Evolutionary conservation across 2,888 invertebrate species (phyloP).

Genomic region (Seira musarum): DNA sequence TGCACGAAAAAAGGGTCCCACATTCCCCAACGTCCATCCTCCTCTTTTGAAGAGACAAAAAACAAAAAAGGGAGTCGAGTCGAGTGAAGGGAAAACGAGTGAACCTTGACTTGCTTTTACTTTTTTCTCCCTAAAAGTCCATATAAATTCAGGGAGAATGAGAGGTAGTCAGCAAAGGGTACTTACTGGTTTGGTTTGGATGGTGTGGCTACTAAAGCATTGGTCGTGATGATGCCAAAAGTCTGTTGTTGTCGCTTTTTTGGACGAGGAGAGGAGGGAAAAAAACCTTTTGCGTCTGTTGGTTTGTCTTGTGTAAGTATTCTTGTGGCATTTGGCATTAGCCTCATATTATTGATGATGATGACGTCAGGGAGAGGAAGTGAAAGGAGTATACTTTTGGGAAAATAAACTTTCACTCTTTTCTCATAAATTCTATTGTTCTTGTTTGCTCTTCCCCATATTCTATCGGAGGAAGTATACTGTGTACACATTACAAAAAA

Average conservation of each 20-base stretch:
- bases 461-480: not conserved
- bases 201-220: no score
- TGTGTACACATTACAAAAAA: conserved; percentile 18
- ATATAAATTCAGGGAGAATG: no score
- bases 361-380: conserved; percentile 58
- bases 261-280: not conserved
- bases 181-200: no score
- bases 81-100: no score
- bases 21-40: conserved; percentile 42
- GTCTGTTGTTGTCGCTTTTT: no score
- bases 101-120: conserved; percentile 40
- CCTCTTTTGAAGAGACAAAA: not conserved
- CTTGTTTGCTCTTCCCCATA: conserved; percentile 30
- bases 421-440: conserved; percentile 58
- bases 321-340: conserved; percentile 41
- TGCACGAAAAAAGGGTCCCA: conserved; percentile 36
- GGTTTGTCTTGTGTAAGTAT: no score
- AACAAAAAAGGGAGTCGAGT: no score
- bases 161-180: no score
- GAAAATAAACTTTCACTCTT: conserved; percentile 62
- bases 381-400: no score
- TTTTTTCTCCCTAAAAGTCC: not conserved
- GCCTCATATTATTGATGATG: conserved; percentile 38
- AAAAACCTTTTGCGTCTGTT: no score
- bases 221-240: no score